These are phyloP conservation scores for Drosophila subquinaria DNA, from an alignment of 2,888 invertebrate genomes.

Conservation along the genomic window DNA sequence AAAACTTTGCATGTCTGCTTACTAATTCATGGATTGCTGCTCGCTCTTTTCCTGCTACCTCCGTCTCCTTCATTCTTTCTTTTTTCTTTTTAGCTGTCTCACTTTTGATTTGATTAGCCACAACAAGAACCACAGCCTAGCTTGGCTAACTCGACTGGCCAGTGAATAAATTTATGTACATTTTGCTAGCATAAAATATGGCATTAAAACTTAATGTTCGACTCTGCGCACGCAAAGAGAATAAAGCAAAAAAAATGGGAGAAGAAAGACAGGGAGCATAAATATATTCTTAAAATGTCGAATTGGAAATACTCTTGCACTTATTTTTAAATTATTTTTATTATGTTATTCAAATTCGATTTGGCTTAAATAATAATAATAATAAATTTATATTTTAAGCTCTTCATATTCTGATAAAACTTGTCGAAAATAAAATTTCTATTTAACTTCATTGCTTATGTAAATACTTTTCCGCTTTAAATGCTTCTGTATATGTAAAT, in stretches of 20 bases:
- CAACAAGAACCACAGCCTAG: constrained; percentile 40
- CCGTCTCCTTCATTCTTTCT: constrained; percentile 27
- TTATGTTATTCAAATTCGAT: too few relatives aligned
- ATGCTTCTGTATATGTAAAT: too few relatives aligned
- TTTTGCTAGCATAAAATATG: constrained; percentile 77
- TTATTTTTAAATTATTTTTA: too few relatives aligned
- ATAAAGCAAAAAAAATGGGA: constrained; percentile 1
- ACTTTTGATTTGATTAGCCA: constrained; percentile 74
- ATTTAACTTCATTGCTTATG: too few relatives aligned
- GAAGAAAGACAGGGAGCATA: neutral
- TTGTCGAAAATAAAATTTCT: too few relatives aligned
- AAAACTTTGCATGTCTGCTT: constrained; percentile 74
- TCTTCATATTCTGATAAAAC: neutral
- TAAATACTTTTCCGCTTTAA: too few relatives aligned
- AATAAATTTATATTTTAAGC: too few relatives aligned
- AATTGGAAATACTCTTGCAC: neutral
- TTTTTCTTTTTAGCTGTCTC: constrained; percentile 34
- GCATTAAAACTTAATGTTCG: constrained; percentile 79
- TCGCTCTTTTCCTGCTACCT: constrained; percentile 16
- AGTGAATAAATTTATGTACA: constrained; percentile 74
- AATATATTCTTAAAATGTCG: neutral
- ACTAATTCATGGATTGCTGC: constrained; percentile 61
- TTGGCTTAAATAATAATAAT: too few relatives aligned
- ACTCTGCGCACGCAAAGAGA: constrained; percentile 58
- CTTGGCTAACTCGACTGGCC: constrained; percentile 31